phyloP scores from a whole-genome alignment of 2,113 vertebrate genomes.

The Psilopogon haemacephalus region DNA sequence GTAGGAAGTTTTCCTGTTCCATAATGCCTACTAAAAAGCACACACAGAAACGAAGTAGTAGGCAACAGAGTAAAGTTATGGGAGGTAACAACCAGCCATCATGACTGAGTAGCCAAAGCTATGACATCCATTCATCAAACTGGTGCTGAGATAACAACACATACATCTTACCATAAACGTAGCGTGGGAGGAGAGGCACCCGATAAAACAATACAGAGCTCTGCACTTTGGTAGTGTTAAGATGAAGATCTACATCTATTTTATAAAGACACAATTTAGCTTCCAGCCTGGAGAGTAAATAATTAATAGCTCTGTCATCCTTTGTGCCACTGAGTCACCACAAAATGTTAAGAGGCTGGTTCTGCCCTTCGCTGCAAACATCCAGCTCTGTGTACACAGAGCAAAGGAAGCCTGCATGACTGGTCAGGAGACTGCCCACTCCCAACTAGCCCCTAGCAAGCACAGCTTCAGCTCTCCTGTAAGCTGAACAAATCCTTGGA shows the following conservation, averaged over 20 bases:
- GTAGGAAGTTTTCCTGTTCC: neutral
- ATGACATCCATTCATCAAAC: slow-evolving; percentile 31
- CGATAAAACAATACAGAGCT: neutral
- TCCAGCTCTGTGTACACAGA: neutral
- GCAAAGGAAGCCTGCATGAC: rapidly evolving
- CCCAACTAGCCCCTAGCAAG: neutral
- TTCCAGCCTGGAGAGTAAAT: neutral
- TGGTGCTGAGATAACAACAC: slow-evolving; percentile 15
- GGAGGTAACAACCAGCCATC: slow-evolving; percentile 26
- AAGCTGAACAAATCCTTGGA: neutral
- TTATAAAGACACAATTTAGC: neutral
- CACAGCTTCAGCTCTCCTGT: neutral
- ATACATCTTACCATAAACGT: slow-evolving; percentile 13
- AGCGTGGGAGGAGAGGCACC: slow-evolving; percentile 8
- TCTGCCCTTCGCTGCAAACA: neutral
- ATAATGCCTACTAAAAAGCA: neutral
- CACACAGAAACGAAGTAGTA: neutral
- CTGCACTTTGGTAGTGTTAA: neutral
- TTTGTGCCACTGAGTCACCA: neutral
- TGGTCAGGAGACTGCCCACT: neutral
- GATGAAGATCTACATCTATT: slow-evolving; percentile 3
- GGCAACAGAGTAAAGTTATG: neutral
- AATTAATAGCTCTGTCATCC: neutral
- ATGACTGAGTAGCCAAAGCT: slow-evolving; percentile 36
- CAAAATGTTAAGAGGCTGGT: neutral